Conservation (phyloP, 2,797 vertebrate species). For the Enteromius unitaeniatus region DNA sequence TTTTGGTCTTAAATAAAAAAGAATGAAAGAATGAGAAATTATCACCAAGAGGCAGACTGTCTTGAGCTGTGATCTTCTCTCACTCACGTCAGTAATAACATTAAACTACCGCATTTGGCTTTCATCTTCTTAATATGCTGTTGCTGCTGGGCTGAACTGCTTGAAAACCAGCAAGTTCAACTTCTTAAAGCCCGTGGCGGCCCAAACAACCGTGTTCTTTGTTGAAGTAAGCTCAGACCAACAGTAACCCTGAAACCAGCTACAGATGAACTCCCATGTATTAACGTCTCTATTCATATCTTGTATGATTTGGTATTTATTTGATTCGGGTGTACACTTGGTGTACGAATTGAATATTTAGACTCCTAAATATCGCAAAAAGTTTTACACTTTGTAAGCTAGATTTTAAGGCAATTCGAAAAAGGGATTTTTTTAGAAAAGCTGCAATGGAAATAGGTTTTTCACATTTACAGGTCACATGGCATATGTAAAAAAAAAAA, state of each 20-base stretch:
- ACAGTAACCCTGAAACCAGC: not conserved
- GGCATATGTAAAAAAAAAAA: no score
- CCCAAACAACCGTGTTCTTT: not conserved
- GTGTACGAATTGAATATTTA: no score
- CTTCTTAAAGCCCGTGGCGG: conserved; percentile 1
- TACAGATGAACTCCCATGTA: not conserved
- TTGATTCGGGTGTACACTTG: not conserved
- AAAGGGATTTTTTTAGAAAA: no score
- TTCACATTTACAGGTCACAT: no score
- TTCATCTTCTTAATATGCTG: conserved; percentile 42
- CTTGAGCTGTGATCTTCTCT: conserved; percentile 38
- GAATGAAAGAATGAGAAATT: conserved; percentile 30
- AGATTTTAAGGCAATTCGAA: no score
- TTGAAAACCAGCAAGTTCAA: not conserved
- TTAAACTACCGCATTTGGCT: conserved; percentile 21
- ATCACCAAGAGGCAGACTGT: conserved; percentile 14
- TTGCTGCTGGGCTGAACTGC: not conserved
- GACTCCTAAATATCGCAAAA: no score
- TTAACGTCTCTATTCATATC: not conserved
- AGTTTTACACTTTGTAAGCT: no score
- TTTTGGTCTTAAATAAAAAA: conserved; percentile 25
- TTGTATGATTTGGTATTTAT: not conserved
- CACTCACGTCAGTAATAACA: conserved; percentile 29
- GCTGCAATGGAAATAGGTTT: no score
- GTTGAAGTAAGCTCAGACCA: not conserved